Base-by-base conservation (phyloP, 2,113 vertebrate genomes). In the Platysternon megacephalum region DNA sequence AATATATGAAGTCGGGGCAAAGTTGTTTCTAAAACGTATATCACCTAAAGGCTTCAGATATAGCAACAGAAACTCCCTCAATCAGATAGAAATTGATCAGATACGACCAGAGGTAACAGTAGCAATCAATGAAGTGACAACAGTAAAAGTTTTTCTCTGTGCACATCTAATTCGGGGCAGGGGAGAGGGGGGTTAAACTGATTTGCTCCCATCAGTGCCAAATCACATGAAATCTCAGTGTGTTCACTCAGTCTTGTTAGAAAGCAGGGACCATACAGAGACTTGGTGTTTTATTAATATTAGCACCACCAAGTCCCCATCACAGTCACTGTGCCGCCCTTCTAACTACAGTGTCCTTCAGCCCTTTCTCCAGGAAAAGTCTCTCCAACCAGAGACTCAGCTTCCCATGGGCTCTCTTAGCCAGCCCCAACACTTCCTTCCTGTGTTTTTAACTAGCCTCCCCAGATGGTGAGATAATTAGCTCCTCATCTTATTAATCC, bases 201-300 rank as follows among this genome's bases (percentile, higher is more conserved):
- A 14, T 1, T 1, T 82, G 76, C 21, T 28, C 90, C 51, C 87
- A 61, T 19, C 65, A 52, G 44, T 56, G 42, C 76, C 39, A 28
- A 46, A 78, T 44, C 86, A 68, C n/a, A 55, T 4, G 68, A 93
- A 76, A 89, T 87, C 88, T 58, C 82, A 35, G 26, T 53, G 46
- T 68, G 51, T 82, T 94, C 82, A 42, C 82, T 26, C 89, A 91
- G 86, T 94, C 35, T 68, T 68, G 16, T 68, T 68, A 95, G 89
- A 93, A 96, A 83, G 55, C 42, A 82, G 49, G 92, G 76, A 81
- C 93, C 89, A 16, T 84, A 94, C 65, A 92, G 82, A 89, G 10
- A 72, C 72, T 93, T 51, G 51, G 76, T n/a, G 8, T 35, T 17
- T 68, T n/a, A 68, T 68, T 19, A 68, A 68, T 68, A n/a, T 21